These are phyloP conservation scores for Pseudanteris insignis DNA, from an alignment of 2,888 invertebrate genomes.

Conservation along the genomic window DNA sequence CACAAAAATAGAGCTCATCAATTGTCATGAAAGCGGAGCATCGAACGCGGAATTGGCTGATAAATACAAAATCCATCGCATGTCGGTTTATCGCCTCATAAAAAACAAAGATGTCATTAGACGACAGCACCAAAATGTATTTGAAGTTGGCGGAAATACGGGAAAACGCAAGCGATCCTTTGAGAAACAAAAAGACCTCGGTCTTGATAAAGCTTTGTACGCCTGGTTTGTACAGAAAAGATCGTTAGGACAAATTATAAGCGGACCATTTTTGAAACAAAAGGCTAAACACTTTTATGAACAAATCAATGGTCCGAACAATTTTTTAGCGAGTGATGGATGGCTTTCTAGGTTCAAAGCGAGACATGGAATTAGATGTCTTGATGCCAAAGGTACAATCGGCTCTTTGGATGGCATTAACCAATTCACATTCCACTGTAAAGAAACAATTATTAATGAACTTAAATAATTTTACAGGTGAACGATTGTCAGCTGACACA, in stretches of 20 bases:
- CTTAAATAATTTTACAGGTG: neutral
- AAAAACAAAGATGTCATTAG: too few species aligned
- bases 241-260: neutral
- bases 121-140: too few species aligned
- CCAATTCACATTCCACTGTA: too few species aligned
- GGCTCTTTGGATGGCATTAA: too few species aligned
- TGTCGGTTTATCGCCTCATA: too few species aligned
- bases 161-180: neutral
- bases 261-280: constrained; percentile 7
- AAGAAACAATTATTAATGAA: too few species aligned
- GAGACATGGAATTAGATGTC: constrained; percentile 18
- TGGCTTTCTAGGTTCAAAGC: constrained; percentile 26
- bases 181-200: neutral
- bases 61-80: too few species aligned
- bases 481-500: constrained; percentile 5
- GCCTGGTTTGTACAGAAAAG: constrained; percentile 12
- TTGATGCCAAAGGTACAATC: constrained; percentile 5
- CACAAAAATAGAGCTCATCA: neutral
- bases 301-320: constrained; percentile 5
- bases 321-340: constrained; percentile 25
- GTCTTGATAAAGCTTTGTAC: neutral
- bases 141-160: constrained; percentile 1
- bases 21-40: too few species aligned
- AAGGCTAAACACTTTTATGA: constrained; percentile 7
- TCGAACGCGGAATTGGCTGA: too few species aligned